Evolutionary conservation across 2,888 invertebrate genomes (phyloP).

Genomic region (Cabera pusaria): DNA sequence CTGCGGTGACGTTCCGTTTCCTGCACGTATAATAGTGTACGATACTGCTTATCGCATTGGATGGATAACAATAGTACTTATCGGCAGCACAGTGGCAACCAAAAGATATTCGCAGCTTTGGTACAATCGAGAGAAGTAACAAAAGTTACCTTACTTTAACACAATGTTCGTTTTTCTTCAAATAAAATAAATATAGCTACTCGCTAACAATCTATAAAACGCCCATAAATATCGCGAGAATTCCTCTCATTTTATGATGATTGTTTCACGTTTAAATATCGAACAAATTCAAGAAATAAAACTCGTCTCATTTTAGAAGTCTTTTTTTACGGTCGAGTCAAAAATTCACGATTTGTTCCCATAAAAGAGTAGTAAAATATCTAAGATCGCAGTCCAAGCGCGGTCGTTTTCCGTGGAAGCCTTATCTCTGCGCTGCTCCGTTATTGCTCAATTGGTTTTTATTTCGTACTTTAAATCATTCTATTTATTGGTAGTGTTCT

Average conservation of each 20-base stretch:
- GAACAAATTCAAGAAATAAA: constrained; percentile 20
- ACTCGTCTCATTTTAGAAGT: constrained; percentile 6
- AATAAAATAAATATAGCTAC: neutral
- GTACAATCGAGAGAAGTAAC: too few relatives aligned
- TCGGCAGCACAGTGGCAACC: too few relatives aligned
- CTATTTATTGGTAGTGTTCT: constrained; percentile 16
- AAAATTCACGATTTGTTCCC: constrained; percentile 23
- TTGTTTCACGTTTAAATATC: constrained; percentile 17
- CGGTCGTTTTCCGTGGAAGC: constrained; percentile 21
- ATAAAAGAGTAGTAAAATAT: constrained; percentile 26
- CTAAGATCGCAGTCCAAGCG: constrained; percentile 22
- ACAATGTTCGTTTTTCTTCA: too few relatives aligned
- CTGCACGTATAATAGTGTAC: too few relatives aligned
- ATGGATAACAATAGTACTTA: too few relatives aligned
- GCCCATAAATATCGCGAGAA: neutral
- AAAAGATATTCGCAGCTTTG: too few relatives aligned
- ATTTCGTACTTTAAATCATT: constrained; percentile 26
- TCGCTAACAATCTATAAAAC: too few relatives aligned
- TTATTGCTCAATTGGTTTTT: constrained; percentile 26
- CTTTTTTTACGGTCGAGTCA: constrained; percentile 19
- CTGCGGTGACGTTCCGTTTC: too few relatives aligned
- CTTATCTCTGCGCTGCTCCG: constrained; percentile 22
- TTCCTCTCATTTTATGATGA: constrained; percentile 11
- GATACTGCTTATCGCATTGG: too few relatives aligned
- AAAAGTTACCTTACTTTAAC: too few relatives aligned